Evolutionary conservation across 2,113 vertebrate species (phyloP).

Genomic region (Strix uralensis): DNA sequence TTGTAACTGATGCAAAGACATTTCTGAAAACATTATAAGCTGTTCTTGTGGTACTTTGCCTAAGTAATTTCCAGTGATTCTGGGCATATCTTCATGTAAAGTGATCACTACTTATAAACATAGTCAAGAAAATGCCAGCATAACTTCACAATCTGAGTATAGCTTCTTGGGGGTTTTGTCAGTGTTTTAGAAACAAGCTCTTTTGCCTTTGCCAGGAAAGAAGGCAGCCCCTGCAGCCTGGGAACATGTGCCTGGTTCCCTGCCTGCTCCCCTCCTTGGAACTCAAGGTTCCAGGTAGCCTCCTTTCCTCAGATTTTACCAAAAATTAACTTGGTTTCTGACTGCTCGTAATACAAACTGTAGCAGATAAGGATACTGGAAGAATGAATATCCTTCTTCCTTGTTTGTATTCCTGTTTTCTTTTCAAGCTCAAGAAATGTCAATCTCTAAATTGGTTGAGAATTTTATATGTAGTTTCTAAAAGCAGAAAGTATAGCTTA

Average conservation of each 20-base stretch:
- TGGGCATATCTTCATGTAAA: neutral
- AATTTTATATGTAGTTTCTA: neutral
- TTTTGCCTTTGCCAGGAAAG: constrained; percentile 6
- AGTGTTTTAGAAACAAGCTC: constrained; percentile 42
- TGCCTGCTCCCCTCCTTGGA: neutral
- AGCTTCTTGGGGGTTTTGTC: neutral
- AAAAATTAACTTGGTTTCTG: neutral
- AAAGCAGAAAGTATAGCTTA: neutral
- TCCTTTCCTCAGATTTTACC: neutral
- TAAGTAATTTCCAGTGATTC: constrained; percentile 30
- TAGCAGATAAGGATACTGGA: neutral
- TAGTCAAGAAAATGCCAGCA: constrained; percentile 25
- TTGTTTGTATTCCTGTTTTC: neutral
- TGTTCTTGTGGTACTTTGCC: neutral
- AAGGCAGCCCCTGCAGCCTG: neutral
- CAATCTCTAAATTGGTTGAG: neutral
- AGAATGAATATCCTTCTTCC: neutral
- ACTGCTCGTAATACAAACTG: neutral
- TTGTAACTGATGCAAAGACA: neutral
- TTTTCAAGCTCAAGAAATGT: neutral
- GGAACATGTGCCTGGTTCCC: neutral
- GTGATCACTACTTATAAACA: constrained; percentile 24
- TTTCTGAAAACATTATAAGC: neutral
- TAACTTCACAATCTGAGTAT: neutral
- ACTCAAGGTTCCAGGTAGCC: neutral